Conservation (phyloP, 2,797 vertebrate species). For the Pelochelys cantorii region DNA sequence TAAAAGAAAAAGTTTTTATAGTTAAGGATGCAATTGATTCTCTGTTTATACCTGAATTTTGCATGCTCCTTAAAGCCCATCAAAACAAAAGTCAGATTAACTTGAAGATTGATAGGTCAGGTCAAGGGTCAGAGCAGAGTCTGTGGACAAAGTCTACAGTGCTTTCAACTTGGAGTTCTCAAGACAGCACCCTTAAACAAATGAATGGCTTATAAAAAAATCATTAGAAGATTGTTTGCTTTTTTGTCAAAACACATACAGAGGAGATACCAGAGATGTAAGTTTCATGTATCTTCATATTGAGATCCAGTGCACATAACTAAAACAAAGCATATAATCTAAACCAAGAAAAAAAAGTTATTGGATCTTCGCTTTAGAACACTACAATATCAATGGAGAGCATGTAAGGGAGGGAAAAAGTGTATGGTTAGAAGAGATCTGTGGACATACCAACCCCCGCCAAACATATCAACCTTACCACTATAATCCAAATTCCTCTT, state of each 20-base stretch:
- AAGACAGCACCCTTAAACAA: not conserved
- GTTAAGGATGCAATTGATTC: not conserved
- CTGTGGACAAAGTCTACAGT: not conserved
- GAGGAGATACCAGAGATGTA: not conserved
- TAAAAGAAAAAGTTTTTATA: not conserved
- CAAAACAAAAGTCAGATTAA: not conserved
- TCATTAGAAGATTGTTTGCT: not conserved
- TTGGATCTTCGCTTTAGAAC: not conserved
- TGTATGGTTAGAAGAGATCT: not conserved
- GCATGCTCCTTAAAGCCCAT: not conserved
- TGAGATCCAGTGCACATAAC: not conserved
- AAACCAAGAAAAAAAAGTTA: not conserved
- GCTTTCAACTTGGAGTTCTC: not conserved
- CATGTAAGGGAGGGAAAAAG: not conserved
- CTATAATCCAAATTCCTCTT: not conserved
- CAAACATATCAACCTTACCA: not conserved
- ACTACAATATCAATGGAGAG: not conserved
- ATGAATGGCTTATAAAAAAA: not conserved
- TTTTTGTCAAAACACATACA: not conserved
- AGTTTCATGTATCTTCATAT: not conserved
- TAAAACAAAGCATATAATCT: not conserved
- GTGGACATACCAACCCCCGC: not conserved
- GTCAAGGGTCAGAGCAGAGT: not conserved
- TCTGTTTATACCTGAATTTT: not conserved
- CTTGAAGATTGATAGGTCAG: not conserved